phyloP scores from a whole-genome alignment of 1,140 invertebrate genomes.

The Ceratosolen fusciceps region DNA sequence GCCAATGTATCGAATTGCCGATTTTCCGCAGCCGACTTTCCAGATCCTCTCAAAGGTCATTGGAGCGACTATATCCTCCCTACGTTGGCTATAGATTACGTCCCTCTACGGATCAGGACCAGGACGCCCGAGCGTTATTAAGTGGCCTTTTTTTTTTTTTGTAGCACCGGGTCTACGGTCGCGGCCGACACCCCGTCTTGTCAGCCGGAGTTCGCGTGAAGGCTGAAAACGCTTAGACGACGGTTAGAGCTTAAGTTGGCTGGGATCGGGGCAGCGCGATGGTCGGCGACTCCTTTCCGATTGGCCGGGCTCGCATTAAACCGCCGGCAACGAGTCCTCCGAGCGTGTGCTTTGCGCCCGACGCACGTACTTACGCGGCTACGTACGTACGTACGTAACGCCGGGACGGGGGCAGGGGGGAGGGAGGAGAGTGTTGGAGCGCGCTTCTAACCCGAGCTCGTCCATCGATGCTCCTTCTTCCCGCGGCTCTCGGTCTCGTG shows the following conservation, averaged over 20 bases:
- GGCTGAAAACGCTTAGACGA: neutral
- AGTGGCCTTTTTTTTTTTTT: no score
- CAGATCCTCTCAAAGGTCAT: constrained; percentile 1
- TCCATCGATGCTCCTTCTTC: neutral
- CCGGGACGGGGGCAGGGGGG: no score
- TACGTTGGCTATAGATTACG: no score
- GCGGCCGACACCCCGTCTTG: no score
- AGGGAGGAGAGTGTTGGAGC: no score
- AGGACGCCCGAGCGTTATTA: neutral
- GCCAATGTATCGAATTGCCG: constrained; percentile 6
- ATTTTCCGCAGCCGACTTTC: neutral
- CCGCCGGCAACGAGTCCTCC: neutral
- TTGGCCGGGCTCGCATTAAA: neutral
- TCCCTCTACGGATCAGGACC: no score
- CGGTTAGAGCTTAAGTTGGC: neutral
- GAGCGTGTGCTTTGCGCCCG: neutral
- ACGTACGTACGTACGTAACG: neutral
- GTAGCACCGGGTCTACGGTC: no score
- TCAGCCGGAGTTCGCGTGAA: no score
- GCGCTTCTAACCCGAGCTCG: neutral
- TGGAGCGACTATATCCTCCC: neutral
- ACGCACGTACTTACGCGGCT: neutral
- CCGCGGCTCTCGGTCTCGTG: neutral
- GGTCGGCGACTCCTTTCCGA: neutral
- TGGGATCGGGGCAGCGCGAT: neutral